Evolutionary conservation across 2,888 invertebrate genomes (phyloP), one percentile per base, ranked within the genome.

Genomic region (Trachelus troglodyta): DNA sequence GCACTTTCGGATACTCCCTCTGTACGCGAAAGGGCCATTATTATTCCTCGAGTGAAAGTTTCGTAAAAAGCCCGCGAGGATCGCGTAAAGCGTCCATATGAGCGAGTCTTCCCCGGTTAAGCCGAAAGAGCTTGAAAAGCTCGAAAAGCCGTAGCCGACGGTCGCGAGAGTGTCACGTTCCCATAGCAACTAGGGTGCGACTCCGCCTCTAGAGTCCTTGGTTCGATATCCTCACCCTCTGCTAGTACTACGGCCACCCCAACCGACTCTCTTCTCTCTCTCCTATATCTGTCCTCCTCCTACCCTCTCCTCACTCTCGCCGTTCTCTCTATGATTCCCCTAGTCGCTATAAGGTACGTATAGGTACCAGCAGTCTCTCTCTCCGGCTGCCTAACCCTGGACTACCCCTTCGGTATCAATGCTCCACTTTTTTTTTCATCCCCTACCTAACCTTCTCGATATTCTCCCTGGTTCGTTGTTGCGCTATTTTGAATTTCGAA

Each of bases 171-270:
- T 89, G 90, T 90, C 90, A 89, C 88, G 90, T 90, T 88, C 82
- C 90, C 89, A 89, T 90, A 87, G 89, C 86, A 90, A 90, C 91
- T 84, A 85, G 76, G 83, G 85, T 86, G 86, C 86, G 87, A 90
- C 90, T 90, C 91, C 90, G 89, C 90, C 90, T 88, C 88, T 87
- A 83, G 85, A 86, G 85, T 85, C 86, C 87, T 84, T 86, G 89
- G 90, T 89, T 91, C 90, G 90, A 90, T 90, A 90, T 90, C 89
- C 90, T 88, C 87, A 86, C 87, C 79, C 81, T 75, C 69, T 69
- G 78, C 75, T 56, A 79, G 78, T 75, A 77, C 82, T 76, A 75
- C 79, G 37, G 75, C 78, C 76, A 75, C 79, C 77, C 69, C 79
- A 33, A 75, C 74, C 76, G 71, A 81, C 81, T 75, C 82, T 77